Evolutionary conservation across 2,888 invertebrate species (phyloP).

Genomic region (Cantharis rufa): DNA sequence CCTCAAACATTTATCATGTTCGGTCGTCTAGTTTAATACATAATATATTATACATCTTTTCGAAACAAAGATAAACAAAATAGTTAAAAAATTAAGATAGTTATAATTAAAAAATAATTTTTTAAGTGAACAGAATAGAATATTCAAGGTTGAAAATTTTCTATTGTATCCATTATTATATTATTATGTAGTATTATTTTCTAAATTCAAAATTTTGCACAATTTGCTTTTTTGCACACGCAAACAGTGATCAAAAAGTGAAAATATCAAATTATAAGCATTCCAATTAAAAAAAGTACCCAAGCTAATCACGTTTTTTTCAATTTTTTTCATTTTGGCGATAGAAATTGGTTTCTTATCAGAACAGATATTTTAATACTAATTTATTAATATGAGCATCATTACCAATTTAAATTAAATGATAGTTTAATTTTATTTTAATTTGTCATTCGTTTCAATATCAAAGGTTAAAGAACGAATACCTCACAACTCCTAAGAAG

Average conservation of each 20-base stretch:
- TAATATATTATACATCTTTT: background rate
- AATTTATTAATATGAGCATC: background rate
- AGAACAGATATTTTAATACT: background rate
- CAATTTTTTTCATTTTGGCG: no score
- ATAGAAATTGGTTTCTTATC: background rate
- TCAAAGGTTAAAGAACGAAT: background rate
- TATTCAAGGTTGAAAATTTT: background rate
- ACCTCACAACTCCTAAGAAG: background rate
- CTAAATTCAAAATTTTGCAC: background rate
- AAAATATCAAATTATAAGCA: background rate
- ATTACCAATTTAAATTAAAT: background rate
- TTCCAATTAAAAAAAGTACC: background rate
- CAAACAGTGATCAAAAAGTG: background rate
- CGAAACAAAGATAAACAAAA: background rate
- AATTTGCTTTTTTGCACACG: background rate
- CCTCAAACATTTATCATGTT: background rate
- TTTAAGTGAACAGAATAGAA: background rate
- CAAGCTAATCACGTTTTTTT: background rate
- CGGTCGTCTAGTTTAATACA: background rate
- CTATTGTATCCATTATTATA: background rate
- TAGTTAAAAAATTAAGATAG: background rate
- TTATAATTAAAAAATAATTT: background rate
- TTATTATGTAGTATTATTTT: background rate
- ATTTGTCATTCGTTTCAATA: background rate
- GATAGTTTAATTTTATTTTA: background rate